These are phyloP conservation scores for Parnassius orleans DNA, from an alignment of 2,888 invertebrate species.

Conservation along the genomic window DNA sequence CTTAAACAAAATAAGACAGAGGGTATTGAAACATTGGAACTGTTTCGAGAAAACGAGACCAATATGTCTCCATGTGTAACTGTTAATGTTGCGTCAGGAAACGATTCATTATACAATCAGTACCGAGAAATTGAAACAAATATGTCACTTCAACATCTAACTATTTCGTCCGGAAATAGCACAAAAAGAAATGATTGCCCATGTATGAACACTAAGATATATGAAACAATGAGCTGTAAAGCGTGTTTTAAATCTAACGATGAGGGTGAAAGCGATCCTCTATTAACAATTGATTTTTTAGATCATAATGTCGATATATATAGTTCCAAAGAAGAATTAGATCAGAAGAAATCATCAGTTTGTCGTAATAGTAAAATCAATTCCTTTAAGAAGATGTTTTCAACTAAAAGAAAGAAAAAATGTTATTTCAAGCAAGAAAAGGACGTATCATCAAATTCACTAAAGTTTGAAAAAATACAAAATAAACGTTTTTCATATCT, in stretches of 20 bases:
- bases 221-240: conserved; percentile 17
- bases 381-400: conserved; percentile 16
- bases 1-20: neutral
- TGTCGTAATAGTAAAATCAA: conserved; percentile 1
- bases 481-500: conserved; percentile 41
- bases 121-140: conserved; percentile 7
- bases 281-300: conserved; percentile 35
- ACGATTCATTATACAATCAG: conserved; percentile 2
- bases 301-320: conserved; percentile 31
- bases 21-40: conserved; percentile 22
- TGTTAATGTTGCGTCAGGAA: conserved; percentile 8
- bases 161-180: conserved; percentile 2
- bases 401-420: conserved; percentile 26
- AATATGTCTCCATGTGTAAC: conserved; percentile 14
- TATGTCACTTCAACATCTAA: conserved; percentile 2
- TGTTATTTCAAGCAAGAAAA: conserved; percentile 27
- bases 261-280: conserved; percentile 33
- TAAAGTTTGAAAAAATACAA: conserved; percentile 33
- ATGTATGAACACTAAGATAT: neutral
- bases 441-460: conserved; percentile 13
- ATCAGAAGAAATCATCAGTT: conserved; percentile 4
- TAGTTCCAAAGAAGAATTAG: conserved; percentile 15
- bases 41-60: conserved; percentile 16
- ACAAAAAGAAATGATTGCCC: conserved; percentile 4
- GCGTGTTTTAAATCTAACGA: conserved; percentile 18